phyloP scores from a whole-genome alignment of 2,113 vertebrate genomes.

The Canis aureus region DNA sequence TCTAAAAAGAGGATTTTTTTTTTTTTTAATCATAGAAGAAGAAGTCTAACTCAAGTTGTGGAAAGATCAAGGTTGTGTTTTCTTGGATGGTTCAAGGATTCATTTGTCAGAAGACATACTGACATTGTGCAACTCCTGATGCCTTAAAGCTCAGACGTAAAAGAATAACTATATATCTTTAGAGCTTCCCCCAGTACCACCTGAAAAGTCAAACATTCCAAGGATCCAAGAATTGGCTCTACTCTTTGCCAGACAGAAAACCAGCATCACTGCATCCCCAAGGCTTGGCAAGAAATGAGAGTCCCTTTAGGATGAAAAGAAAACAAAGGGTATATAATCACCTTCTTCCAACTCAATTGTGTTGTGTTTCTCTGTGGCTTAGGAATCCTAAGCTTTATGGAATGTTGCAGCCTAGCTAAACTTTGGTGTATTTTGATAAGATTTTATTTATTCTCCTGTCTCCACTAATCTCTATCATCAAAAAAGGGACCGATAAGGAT shows the following conservation, averaged over 20 bases:
- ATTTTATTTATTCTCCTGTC: not conserved
- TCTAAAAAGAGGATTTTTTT: not conserved
- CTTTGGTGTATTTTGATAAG: not conserved
- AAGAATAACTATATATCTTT: not conserved
- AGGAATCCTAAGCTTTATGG: not conserved
- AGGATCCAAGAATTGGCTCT: not conserved
- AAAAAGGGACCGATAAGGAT: not conserved
- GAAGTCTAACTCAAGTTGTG: not conserved
- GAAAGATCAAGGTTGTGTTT: not conserved
- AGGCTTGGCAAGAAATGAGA: not conserved
- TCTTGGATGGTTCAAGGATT: not conserved
- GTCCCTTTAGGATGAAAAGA: not conserved
- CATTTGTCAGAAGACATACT: not conserved
- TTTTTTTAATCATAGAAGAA: not conserved
- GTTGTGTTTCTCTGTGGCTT: not conserved
- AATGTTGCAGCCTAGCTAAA: not conserved
- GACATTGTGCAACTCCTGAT: not conserved
- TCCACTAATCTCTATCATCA: not conserved
- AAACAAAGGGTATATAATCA: not conserved
- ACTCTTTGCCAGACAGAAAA: not conserved
- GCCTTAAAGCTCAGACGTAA: conserved; percentile 33
- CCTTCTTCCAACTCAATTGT: not conserved
- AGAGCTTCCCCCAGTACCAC: not conserved
- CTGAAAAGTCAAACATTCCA: not conserved
- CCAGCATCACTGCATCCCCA: not conserved